Conservation (phyloP, 2,797 vertebrate genomes). For the Onychomys arenicola region DNA sequence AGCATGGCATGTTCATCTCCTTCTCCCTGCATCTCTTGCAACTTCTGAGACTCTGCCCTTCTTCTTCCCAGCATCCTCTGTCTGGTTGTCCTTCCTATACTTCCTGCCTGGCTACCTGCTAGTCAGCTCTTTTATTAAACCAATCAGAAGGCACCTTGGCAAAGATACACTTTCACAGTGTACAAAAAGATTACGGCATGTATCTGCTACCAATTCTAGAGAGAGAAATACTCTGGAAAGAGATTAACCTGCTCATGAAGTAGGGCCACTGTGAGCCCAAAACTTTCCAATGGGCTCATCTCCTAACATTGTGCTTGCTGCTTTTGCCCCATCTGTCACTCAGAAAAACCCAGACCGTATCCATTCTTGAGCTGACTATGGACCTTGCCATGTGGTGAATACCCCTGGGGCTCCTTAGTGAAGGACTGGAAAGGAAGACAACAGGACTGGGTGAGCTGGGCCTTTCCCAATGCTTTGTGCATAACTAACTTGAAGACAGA, state of each 20-base stretch:
- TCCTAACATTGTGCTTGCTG: neutral
- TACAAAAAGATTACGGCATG: too few species aligned
- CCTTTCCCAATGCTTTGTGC: neutral
- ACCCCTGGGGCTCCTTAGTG: neutral
- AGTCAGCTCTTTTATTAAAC: too few species aligned
- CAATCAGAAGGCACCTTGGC: too few species aligned
- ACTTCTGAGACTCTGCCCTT: too few species aligned
- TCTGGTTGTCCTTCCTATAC: too few species aligned
- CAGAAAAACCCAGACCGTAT: neutral
- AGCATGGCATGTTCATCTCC: too few species aligned
- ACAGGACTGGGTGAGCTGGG: neutral
- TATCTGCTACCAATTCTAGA: neutral
- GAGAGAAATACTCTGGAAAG: neutral
- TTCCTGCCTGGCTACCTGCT: too few species aligned
- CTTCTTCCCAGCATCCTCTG: too few species aligned
- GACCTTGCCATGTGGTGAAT: neutral
- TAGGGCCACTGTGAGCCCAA: neutral
- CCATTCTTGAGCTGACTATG: neutral
- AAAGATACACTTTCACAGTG: too few species aligned
- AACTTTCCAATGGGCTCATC: too few species aligned
- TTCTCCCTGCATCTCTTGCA: too few species aligned
- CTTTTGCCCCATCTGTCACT: neutral
- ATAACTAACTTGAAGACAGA: neutral
- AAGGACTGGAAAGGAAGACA: neutral
- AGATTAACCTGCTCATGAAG: too few species aligned